Evolutionary conservation across 2,888 invertebrate genomes (phyloP), one percentile per base, ranked within the genome.

Genomic region (Nycteola revayana): DNA sequence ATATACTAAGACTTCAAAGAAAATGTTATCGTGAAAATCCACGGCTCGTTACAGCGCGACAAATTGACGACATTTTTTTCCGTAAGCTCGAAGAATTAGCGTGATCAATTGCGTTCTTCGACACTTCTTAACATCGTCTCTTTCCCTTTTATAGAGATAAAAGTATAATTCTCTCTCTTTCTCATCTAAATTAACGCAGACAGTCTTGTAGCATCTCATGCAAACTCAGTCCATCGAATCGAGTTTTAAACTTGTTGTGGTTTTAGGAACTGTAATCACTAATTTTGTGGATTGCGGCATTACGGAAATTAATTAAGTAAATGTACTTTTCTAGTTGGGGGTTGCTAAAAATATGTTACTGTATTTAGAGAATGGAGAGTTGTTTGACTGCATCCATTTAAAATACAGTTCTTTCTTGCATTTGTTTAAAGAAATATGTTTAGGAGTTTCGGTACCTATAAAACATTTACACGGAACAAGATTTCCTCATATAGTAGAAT

Each of bases 81-180:
- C 66, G 62, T 59, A 62, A 78, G 75, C 79, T 71, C 63, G 62
- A 61, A 58, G 80, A 85, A 85, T 85, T 83, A 83, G 74, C 75
- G 78, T 81, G 82, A 86, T 87, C 84, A 83, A 86, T 84, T 76
- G 78, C 75, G 68, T 67, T 75, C 74, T 76, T 77, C 71, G 75
- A 71, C 71, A 74, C 67, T 66, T 69, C 66, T 69, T 63, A 66
- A 66, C 61, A 64, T 61, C 59, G 48, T 69, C 66, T 66, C 60
- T 49, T 58, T 67, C 56, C 28, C 51, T 52, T 59, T 47, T 41
- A 29, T 34, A 30, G 27, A 40, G 29, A 40, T 25, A 18, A 26
- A 34, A 18, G 6, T 7, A 7, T 21, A 21, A 10, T 28, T 49
- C 42, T 41, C 30, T 46, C 42, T 55, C 34, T 61, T 57, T 55